These are phyloP conservation scores for Campylorhamphus procurvoides DNA, from an alignment of 2,113 vertebrate species.

Conservation along the genomic window DNA sequence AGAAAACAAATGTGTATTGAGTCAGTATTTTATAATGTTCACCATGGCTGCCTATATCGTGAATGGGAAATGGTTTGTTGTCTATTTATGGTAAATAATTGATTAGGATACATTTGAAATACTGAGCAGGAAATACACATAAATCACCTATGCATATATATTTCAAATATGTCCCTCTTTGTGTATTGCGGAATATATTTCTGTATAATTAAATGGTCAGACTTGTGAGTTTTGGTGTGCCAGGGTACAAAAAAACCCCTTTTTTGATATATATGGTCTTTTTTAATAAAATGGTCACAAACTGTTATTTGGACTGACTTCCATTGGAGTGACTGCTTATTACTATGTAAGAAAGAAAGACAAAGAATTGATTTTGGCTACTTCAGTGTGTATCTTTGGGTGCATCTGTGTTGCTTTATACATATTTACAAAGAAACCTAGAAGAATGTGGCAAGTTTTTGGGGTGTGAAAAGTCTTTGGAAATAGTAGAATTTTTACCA, in stretches of 20 bases:
- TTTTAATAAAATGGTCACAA: not conserved
- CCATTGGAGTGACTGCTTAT: not conserved
- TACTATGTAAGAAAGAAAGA: not conserved
- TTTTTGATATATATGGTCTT: not conserved
- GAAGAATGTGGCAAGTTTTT: not conserved
- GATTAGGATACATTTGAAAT: not conserved
- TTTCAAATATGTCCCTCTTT: not conserved
- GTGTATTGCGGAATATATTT: not conserved
- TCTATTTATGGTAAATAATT: not conserved
- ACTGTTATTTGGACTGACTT: not conserved
- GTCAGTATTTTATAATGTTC: not conserved
- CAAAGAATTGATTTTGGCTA: not conserved
- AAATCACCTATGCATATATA: not conserved
- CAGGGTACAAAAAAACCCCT: fast-evolving
- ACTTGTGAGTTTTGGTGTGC: not conserved
- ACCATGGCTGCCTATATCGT: not conserved
- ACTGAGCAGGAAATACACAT: not conserved
- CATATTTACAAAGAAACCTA: not conserved
- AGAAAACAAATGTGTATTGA: not conserved
- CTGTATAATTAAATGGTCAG: not conserved
- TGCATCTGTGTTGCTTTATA: not conserved
- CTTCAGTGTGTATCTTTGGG: not conserved
- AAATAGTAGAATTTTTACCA: not conserved
- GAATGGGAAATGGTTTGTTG: not conserved
- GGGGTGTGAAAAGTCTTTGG: not conserved